Base-by-base conservation (phyloP, 1,140 invertebrate species). In the Dendroctonus valens region DNA sequence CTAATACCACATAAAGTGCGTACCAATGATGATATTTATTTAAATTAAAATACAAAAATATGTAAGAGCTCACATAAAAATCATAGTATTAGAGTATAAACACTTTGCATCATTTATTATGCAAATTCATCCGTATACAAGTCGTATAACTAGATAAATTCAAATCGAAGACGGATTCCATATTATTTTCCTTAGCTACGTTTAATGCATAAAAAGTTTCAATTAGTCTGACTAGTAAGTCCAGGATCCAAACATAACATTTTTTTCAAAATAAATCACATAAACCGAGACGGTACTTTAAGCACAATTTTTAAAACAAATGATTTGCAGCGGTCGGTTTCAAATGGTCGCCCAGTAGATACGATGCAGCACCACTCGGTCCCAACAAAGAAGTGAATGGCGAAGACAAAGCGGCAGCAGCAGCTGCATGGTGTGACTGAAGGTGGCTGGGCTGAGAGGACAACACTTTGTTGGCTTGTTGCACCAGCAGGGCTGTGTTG, bases 371-470 rank as follows among this genome's bases (percentile, higher is more conserved):
- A 42, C 77, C 72, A 41, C 76, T 71, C 7, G 77, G 77, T 0
- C 77, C 76, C 39, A 81, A 68, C 11, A 80, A 69, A 14, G 79
- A 78, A n/a, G 76, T 79, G 65, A 79, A 79, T 4, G 79, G 78
- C 5, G 79, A 77, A 7, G 78, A 76, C 7, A 79, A 69, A 11
- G 79, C 77, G n/a, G 75, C 74, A 37, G 75, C 75, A 8, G 79
- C 77, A 14, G 70, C 70, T 39, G 74, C 73, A 57, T 79, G 76
- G 49, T 76, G 75, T 9, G 72, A 68, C 51, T 78, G 78, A 59
- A 76, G 75, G 61, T 74, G 74, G 14, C 73, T 70, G 9, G 74
- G 75, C 59, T 76, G 75, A 0, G 76, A 76, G 7, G 76, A 78
- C 46, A 78, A 65, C 37, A 76, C 76, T 71, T 77, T 78, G 69